Evolutionary conservation across 2,888 invertebrate genomes (phyloP), one percentile per base, ranked within the genome.

Genomic region (Campoplex capitator): DNA sequence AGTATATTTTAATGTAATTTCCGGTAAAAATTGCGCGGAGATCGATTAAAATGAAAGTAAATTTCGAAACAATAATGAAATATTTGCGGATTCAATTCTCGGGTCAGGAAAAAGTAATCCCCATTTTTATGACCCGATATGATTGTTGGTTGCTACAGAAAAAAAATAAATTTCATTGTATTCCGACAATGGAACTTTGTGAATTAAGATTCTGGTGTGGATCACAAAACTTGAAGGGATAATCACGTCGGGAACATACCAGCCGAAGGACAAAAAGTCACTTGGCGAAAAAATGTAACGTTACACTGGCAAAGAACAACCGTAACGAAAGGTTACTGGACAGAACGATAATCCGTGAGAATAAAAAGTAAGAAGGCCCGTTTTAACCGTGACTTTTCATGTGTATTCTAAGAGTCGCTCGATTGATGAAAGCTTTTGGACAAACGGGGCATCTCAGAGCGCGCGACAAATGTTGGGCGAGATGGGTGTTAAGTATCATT

Each of bases 361-460:
- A 23, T 23, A 23, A 74, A 67, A 71, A 51, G 8, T 18, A 77
- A 42, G 13, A 67, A 73, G 45, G 58, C 67, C 73, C n/a, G n/a
- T 80, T 11, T 74, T 80, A 71, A 9, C 82, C 80, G 68, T 93
- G 93, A 11, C 89, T 91, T 73, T 91, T 92, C 81, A 92, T 84
- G 65, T 93, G 93, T 84, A 90, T 90, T 71, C 91, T 90, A 6
- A 93, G 84, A 16, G 92, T 90, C 4, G 90, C 88, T 86, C 90
- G 90, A 83, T 93, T 93, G 42, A 93, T 92, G 62, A 93, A 93
- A 11, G 90, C 90, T 88, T 93, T 93, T 0, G 90, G 89, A 68
- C 93, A 93, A 62, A 91, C 82, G 1, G 90, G 90, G 79, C 93
- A 93, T 11, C 90, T 88, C 75, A 91, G 88, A 4, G 91, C 91